Conservation (phyloP, 2,888 invertebrate species). For the Tetragonula carbonaria region DNA sequence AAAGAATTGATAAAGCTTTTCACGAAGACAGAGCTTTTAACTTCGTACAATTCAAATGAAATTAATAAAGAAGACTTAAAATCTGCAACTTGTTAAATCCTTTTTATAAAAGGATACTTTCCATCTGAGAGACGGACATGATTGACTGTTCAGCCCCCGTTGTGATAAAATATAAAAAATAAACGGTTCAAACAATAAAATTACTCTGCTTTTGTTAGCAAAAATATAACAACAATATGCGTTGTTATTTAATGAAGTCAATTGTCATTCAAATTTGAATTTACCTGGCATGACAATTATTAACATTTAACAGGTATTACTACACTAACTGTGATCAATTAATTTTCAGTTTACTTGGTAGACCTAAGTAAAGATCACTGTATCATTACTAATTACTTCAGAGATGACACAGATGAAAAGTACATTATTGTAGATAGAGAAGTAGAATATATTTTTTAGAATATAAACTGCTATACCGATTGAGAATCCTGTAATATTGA, state of each 20-base stretch:
- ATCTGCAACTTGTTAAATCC: not conserved
- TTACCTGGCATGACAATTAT: slow-evolving; percentile 14
- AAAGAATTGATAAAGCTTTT: not conserved
- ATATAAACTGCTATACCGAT: slow-evolving; percentile 23
- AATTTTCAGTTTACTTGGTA: not conserved
- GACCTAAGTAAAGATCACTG: not conserved
- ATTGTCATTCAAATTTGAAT: slow-evolving; percentile 17
- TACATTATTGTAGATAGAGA: slow-evolving; percentile 18
- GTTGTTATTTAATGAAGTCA: not conserved
- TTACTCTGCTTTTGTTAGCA: not conserved
- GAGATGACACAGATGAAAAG: slow-evolving; percentile 5
- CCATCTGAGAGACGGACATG: slow-evolving; percentile 94
- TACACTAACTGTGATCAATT: not conserved
- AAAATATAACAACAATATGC: not conserved
- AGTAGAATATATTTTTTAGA: slow-evolving; percentile 7
- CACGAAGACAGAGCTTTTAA: not conserved
- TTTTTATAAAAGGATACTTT: slow-evolving; percentile 90
- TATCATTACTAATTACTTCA: slow-evolving; percentile 12
- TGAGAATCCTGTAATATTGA: not conserved
- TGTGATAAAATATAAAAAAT: slow-evolving; percentile 84
- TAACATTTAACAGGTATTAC: not conserved
- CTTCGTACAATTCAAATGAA: not conserved
- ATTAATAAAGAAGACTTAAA: not conserved
- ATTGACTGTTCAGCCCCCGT: slow-evolving; percentile 91
- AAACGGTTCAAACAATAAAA: slow-evolving; percentile 9